Conservation (phyloP, 2,888 invertebrate genomes). For the Agriopis leucophaearia region DNA sequence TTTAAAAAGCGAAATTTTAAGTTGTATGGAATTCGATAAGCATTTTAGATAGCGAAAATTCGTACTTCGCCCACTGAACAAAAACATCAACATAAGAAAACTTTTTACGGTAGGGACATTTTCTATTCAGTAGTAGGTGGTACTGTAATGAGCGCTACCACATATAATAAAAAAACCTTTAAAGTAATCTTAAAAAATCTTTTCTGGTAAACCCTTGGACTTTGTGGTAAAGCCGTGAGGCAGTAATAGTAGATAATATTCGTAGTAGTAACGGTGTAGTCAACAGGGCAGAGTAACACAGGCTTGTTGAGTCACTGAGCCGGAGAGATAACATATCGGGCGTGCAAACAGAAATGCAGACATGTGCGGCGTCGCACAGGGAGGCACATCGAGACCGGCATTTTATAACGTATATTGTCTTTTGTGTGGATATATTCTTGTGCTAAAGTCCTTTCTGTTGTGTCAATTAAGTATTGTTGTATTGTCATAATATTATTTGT, state of each 20-base stretch:
- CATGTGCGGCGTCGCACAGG: constrained; percentile 7
- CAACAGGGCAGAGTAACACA: constrained; percentile 28
- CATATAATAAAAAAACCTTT: too few relatives aligned
- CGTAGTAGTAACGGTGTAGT: constrained; percentile 10
- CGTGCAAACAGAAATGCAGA: constrained; percentile 31
- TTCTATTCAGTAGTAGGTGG: too few relatives aligned
- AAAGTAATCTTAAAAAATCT: too few relatives aligned
- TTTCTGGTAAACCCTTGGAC: neutral
- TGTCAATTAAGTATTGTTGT: too few relatives aligned
- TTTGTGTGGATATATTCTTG: neutral
- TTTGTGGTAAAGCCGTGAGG: neutral
- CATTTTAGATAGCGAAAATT: too few relatives aligned
- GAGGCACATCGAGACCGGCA: neutral
- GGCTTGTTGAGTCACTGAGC: constrained; percentile 24
- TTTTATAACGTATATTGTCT: neutral
- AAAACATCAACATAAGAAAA: too few relatives aligned
- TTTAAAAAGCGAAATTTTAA: too few relatives aligned
- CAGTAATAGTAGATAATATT: constrained; percentile 1
- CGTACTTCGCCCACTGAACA: too few relatives aligned
- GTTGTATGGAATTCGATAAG: too few relatives aligned
- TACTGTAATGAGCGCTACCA: too few relatives aligned
- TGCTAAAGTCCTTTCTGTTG: too few relatives aligned
- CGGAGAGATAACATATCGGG: constrained; percentile 32
- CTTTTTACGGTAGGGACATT: too few relatives aligned
- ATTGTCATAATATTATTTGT: neutral